Base-by-base conservation (phyloP, 2,797 vertebrate species). In the Clangula hyemalis region DNA sequence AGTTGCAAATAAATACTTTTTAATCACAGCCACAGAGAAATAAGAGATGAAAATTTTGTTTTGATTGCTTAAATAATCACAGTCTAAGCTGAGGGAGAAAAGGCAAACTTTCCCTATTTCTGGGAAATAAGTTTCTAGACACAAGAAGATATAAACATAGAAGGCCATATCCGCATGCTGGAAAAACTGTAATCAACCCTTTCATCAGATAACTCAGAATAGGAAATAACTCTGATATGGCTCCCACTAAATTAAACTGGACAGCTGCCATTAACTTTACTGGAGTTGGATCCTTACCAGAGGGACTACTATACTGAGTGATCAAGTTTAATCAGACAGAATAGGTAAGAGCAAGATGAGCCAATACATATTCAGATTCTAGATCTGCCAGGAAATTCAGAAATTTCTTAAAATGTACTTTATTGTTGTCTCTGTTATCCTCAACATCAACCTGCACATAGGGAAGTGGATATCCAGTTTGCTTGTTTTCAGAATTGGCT, bases 211-310 rank as follows among this genome's bases (percentile, higher is more conserved):
- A 94, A 94, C 34, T 30, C 6, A 41, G 79, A 85, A 87, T 66
- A 90, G 93, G 94, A 96, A 96, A 70, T 72, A 94, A 95, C 84
- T 72, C 54, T 74, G 62, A 53, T 71, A 18, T 68, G 85, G 22
- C 56, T 49, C 72, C 58, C 56, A 71, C 47, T 56, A 57, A 82
- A 73, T 38, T 68, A 54, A 91, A 82, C 71, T 82, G 87, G 91
- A 87, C 19, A 74, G 53, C 14, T 87, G 95, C 93, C 85, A 94
- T 56, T 85, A 87, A 72, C 43, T 72, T 89, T 47, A 68, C 43
- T 62, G 53, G 43, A 76, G 57, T 22, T 79, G 68, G 64, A 86
- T 75, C 39, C 64, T 78, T 49, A 76, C 60, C 76, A 94, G 41
- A 53, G 18, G 13, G 20, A 39, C 30, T 71, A 20, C 8, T 36